These are phyloP conservation scores for Zele albiditarsus DNA, from an alignment of 2,888 invertebrate genomes.

Conservation along the genomic window DNA sequence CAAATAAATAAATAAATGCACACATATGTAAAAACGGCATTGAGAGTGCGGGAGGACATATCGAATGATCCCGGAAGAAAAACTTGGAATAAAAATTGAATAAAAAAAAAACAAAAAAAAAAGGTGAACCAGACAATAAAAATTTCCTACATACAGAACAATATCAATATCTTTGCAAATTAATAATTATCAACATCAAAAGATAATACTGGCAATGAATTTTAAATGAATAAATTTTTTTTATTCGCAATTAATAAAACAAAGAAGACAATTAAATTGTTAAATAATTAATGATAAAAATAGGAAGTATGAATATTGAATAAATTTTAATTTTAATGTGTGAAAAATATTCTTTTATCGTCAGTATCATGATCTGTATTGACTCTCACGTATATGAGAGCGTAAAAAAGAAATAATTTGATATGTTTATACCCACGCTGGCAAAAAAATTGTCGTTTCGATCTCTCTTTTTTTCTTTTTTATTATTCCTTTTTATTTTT, in stretches of 20 bases:
- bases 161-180: too few relatives aligned
- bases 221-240: background rate
- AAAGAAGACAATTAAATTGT: background rate
- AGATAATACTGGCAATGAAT: background rate
- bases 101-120: background rate
- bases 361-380: background rate
- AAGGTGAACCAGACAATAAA: too few relatives aligned
- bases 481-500: background rate
- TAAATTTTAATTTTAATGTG: conserved; percentile 19
- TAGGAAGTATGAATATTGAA: background rate
- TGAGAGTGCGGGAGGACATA: conserved; percentile 22
- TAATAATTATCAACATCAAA: too few relatives aligned
- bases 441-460: too few relatives aligned
- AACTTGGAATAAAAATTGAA: background rate
- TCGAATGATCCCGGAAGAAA: conserved; percentile 16
- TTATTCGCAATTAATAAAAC: background rate
- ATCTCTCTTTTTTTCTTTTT: background rate
- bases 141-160: background rate
- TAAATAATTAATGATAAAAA: conserved; percentile 4
- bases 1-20: background rate
- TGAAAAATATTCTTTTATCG: conserved; percentile 14
- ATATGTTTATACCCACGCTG: background rate
- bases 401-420: background rate
- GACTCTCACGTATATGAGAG: conserved; percentile 6
- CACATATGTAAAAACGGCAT: conserved; percentile 16